phyloP scores from a whole-genome alignment of 2,113 vertebrate genomes.

The human region GRCh38 chr3:123275001-123275500 shows the following conservation, averaged over 20 bases:
- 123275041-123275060: conserved; percentile 34
- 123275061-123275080: background rate
- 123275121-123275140: background rate
- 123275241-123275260: background rate
- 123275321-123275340: background rate
- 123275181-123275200: background rate
- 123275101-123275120: background rate
- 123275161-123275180: background rate
- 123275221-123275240: background rate
- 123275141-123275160: conserved; percentile 25
- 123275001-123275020: conserved; percentile 13
- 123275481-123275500: background rate
- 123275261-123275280: background rate
- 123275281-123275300: background rate
- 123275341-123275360: background rate
- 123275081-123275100: conserved; percentile 10
- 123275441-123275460: conserved; percentile 29
- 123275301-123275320: background rate
- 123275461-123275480: background rate
- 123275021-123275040: background rate
- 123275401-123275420: background rate
- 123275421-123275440: background rate
- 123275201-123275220: background rate
- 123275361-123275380: background rate
- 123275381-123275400: background rate